These are phyloP conservation scores for Orius insidiosus DNA, from an alignment of 1,140 invertebrate genomes.

Conservation along the genomic window DNA sequence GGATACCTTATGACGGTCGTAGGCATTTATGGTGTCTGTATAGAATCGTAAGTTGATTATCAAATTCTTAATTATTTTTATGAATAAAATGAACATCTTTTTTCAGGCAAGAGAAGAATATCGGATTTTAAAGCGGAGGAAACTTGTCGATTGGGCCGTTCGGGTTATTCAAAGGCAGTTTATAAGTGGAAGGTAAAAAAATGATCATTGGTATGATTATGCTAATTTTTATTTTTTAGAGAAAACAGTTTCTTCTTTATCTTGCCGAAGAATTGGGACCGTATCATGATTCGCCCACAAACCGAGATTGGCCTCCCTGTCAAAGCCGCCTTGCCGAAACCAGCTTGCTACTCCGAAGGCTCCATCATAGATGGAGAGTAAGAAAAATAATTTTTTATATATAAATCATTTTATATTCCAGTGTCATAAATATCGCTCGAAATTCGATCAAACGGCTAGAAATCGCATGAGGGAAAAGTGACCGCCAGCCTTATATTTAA, in stretches of 20 bases:
- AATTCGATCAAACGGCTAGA: slow-evolving; percentile 60
- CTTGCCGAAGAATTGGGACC: slow-evolving; percentile 38
- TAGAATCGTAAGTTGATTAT: slow-evolving; percentile 32
- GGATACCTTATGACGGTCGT: slow-evolving; percentile 34
- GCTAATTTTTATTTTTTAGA: slow-evolving; percentile 30
- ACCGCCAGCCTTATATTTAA: slow-evolving; percentile 76
- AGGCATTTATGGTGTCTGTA: slow-evolving; percentile 39
- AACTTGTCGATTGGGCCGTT: slow-evolving; percentile 46
- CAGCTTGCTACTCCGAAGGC: slow-evolving; percentile 43
- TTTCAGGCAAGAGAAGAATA: slow-evolving; percentile 37
- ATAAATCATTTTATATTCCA: slow-evolving; percentile 23
- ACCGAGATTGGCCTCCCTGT: slow-evolving; percentile 46
- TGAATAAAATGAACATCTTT: slow-evolving; percentile 9
- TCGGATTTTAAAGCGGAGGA: slow-evolving; percentile 35
- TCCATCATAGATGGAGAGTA: slow-evolving; percentile 72
- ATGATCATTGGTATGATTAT: neutral
- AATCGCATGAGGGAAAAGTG: slow-evolving; percentile 80
- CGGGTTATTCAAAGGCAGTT: slow-evolving; percentile 46
- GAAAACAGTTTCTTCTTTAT: slow-evolving; percentile 47
- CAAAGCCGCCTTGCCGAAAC: slow-evolving; percentile 41
- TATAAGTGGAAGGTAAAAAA: slow-evolving; percentile 45
- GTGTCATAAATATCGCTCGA: slow-evolving; percentile 59
- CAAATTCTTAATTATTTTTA: neutral
- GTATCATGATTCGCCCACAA: slow-evolving; percentile 48
- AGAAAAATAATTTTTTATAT: slow-evolving; percentile 19